Evolutionary conservation across 2,797 vertebrate genomes (phyloP).

Genomic region (Dermochelys coriacea): DNA sequence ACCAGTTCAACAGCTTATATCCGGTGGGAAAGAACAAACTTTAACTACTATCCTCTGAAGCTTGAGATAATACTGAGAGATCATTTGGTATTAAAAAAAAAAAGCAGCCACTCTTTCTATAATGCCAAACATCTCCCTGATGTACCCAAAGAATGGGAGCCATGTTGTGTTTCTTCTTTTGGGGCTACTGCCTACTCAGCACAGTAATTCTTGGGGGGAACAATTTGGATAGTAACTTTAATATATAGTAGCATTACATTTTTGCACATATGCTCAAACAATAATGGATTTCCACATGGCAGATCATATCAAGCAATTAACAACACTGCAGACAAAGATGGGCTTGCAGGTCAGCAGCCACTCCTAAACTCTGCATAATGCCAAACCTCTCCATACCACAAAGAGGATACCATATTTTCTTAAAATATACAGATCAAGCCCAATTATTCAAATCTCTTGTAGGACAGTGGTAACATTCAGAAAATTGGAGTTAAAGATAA

Average conservation of each 20-base stretch:
- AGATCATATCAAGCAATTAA: neutral
- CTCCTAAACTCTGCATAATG: neutral
- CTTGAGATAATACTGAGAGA: neutral
- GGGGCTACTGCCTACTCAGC: neutral
- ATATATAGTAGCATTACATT: neutral
- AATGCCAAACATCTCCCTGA: neutral
- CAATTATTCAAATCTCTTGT: neutral
- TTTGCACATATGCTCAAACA: neutral
- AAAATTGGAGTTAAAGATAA: neutral
- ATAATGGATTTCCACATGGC: neutral
- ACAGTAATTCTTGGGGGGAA: neutral
- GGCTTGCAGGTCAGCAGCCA: neutral
- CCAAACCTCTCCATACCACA: neutral
- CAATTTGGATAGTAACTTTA: neutral
- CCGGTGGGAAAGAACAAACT: neutral
- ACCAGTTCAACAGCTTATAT: neutral
- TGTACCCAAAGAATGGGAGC: neutral
- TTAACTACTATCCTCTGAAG: neutral
- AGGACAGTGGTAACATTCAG: neutral
- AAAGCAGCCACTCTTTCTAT: neutral
- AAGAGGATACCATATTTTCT: neutral
- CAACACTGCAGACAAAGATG: neutral
- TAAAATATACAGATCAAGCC: neutral
- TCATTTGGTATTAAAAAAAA: constrained; percentile 9
- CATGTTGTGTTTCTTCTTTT: neutral